phyloP scores from a whole-genome alignment of 2,888 invertebrate species.

The Hecatera dysodea region DNA sequence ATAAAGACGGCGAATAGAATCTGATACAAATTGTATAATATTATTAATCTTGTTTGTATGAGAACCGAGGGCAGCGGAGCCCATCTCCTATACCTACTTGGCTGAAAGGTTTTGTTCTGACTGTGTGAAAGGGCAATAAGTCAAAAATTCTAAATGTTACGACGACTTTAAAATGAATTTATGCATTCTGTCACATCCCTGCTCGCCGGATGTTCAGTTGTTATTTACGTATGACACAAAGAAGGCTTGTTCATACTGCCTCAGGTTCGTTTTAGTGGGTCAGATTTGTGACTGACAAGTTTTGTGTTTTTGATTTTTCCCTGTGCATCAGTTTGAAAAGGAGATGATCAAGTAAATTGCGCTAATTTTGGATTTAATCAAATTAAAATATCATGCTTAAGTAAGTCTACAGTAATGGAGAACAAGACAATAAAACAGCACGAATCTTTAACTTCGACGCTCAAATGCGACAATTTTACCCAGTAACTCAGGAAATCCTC shows the following conservation, averaged over 20 bases:
- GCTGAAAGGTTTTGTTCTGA: conserved; percentile 7
- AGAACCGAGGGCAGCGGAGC: conserved; percentile 52
- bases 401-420: background rate
- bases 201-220: conserved; percentile 49
- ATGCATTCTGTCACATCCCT: conserved; percentile 36
- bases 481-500: conserved; percentile 14
- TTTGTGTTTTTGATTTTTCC: conserved; percentile 5
- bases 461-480: background rate
- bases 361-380: background rate
- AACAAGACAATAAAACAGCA: background rate
- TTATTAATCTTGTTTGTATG: conserved; percentile 61
- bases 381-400: background rate
- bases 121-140: conserved; percentile 16
- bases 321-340: background rate
- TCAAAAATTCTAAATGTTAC: conserved; percentile 10
- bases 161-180: conserved; percentile 47
- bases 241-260: conserved; percentile 42
- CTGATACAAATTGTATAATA: conserved; percentile 67
- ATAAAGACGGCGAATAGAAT: conserved; percentile 63
- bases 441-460: too few relatives aligned
- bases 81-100: conserved; percentile 51
- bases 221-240: conserved; percentile 64
- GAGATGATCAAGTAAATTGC: background rate
- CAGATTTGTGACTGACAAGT: background rate
- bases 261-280: background rate